phyloP scores from a whole-genome alignment of 2,113 vertebrate genomes.

The Paedocypris sp. region DNA sequence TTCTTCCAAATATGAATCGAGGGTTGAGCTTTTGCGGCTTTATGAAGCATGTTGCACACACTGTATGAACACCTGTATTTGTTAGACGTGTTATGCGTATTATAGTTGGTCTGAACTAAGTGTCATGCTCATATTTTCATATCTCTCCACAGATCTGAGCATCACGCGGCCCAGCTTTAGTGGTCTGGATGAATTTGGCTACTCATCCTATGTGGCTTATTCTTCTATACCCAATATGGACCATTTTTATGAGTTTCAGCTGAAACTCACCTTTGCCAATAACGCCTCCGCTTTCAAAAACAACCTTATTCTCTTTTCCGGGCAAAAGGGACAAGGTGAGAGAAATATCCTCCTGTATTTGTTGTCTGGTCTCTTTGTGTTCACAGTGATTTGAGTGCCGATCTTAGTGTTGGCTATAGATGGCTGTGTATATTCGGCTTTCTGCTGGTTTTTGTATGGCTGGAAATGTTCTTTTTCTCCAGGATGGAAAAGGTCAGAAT shows the following conservation, averaged over 20 bases:
- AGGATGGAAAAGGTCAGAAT: background rate
- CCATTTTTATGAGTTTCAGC: conserved; percentile 67
- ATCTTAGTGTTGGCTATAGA: background rate
- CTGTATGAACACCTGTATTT: too few relatives aligned
- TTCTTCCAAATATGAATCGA: too few relatives aligned
- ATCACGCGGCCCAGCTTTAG: conserved; percentile 70
- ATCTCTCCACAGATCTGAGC: conserved; percentile 58
- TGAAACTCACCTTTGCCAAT: conserved; percentile 72
- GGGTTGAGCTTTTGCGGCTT: too few relatives aligned
- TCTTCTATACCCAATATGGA: conserved; percentile 59
- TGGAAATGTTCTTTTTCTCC: background rate
- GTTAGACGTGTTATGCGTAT: too few relatives aligned
- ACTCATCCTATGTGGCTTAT: conserved; percentile 70
- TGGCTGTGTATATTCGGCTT: background rate
- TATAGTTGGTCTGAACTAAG: too few relatives aligned
- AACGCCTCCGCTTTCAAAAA: conserved; percentile 65
- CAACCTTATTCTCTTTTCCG: conserved; percentile 79
- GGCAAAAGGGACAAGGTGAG: conserved; percentile 76
- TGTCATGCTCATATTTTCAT: background rate
- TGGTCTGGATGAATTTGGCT: conserved; percentile 68
- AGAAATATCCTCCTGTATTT: background rate
- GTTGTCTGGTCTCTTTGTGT: background rate
- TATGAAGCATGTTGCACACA: too few relatives aligned
- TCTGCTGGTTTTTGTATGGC: background rate
- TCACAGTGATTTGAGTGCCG: background rate